Conservation (phyloP, 2,797 vertebrate genomes). For the Rhynchotus rufescens region DNA sequence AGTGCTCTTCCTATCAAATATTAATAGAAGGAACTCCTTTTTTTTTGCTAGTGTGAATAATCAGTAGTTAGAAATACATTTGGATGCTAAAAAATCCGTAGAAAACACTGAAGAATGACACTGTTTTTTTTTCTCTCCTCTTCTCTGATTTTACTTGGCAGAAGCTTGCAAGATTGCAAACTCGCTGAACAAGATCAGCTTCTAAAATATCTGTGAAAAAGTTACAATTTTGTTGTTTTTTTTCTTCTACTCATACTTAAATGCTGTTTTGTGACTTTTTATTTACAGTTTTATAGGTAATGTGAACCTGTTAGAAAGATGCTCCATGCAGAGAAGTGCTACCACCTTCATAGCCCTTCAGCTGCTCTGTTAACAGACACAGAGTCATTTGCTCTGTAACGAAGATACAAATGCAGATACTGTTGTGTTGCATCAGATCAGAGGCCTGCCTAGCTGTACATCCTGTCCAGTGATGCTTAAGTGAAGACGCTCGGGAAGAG, state of each 20-base stretch:
- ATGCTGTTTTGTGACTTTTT: not conserved
- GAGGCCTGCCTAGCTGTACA: not conserved
- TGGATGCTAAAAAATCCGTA: not conserved
- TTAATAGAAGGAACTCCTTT: not conserved
- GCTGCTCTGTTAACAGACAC: not conserved
- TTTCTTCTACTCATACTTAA: not conserved
- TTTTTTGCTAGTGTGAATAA: not conserved
- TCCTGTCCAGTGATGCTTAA: not conserved
- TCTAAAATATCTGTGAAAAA: not conserved
- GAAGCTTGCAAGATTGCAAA: not conserved
- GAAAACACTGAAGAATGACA: not conserved
- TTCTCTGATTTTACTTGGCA: not conserved
- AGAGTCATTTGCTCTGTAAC: not conserved
- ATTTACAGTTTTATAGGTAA: not conserved
- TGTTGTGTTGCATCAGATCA: not conserved
- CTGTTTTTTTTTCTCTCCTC: not conserved
- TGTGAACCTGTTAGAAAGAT: not conserved
- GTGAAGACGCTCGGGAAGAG: not conserved
- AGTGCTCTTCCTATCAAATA: constrained; percentile 3
- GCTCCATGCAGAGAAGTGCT: not conserved
- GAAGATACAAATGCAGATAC: not conserved
- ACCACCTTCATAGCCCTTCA: not conserved
- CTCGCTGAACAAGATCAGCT: not conserved
- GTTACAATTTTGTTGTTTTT: not conserved
- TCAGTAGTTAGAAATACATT: constrained; percentile 9